A percentile compares a stretch with the other conserved stretches of the same genome.
phyloP scores from a whole-genome alignment of 2,797 vertebrate species.

The Triplophysa bombifrons region DNA sequence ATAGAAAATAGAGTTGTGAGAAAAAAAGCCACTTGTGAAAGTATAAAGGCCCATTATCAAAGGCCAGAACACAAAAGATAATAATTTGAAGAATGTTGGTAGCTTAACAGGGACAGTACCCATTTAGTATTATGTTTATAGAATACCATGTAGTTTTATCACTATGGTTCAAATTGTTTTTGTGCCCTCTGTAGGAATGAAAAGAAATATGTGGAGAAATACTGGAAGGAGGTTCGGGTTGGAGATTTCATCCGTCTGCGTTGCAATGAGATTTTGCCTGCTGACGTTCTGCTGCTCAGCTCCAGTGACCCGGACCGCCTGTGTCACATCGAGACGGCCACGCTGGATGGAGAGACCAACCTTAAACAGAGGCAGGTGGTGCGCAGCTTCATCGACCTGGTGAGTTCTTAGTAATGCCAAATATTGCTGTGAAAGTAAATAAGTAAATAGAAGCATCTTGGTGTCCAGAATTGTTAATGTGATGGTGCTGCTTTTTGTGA shows the following conservation, averaged over 20 bases:
- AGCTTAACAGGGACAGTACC: too few species aligned
- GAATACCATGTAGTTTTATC: neutral
- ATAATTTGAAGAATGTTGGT: too few species aligned
- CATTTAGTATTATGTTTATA: neutral
- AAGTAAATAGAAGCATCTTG: slow-evolving; percentile 13
- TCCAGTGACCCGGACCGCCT: slow-evolving; percentile 94
- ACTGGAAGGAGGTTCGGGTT: slow-evolving; percentile 92
- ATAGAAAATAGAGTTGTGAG: neutral
- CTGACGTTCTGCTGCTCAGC: slow-evolving; percentile 91
- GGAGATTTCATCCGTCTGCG: slow-evolving; percentile 93
- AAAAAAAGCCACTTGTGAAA: neutral
- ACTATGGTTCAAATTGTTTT: neutral
- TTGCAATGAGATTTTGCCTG: slow-evolving; percentile 95
- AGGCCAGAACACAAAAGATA: too few species aligned
- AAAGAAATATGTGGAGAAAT: slow-evolving; percentile 85
- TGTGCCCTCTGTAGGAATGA: slow-evolving; percentile 75
- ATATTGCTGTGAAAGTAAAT: slow-evolving; percentile 14
- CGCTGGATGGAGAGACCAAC: slow-evolving; percentile 96
- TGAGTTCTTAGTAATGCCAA: slow-evolving; percentile 71
- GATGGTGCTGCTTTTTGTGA: slow-evolving; percentile 37
- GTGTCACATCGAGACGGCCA: slow-evolving; percentile 97
- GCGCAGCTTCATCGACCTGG: slow-evolving; percentile 90
- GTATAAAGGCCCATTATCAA: neutral
- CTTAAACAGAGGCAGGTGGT: slow-evolving; percentile 94
- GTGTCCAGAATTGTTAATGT: slow-evolving; percentile 22